phyloP scores from a whole-genome alignment of 2,113 vertebrate genomes.

The Corythoichthys haematopterus region DNA sequence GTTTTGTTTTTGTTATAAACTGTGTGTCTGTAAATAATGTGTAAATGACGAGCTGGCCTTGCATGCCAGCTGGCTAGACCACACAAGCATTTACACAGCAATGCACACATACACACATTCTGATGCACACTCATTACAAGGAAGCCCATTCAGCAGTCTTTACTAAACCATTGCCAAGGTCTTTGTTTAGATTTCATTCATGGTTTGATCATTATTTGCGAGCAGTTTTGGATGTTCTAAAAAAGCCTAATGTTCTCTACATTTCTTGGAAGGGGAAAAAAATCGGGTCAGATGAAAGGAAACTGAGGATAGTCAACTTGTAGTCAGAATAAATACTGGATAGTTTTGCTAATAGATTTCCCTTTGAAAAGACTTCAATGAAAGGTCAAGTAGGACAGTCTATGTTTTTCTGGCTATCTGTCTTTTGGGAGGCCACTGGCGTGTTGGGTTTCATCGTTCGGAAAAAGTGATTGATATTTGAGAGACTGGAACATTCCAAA shows the following conservation, averaged over 20 bases:
- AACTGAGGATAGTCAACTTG: background rate
- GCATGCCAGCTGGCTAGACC: conserved; percentile 32
- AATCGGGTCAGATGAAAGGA: conserved; percentile 8
- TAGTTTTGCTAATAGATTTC: background rate
- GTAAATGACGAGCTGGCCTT: conserved; percentile 42
- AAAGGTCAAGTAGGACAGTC: background rate
- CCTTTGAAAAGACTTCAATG: background rate
- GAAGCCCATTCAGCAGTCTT: conserved; percentile 31
- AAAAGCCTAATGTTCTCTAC: conserved; percentile 14
- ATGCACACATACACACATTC: conserved; percentile 19
- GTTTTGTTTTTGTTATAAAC: conserved; percentile 60
- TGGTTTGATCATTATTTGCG: conserved; percentile 35
- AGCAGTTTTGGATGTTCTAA: conserved; percentile 24
- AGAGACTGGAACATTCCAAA: too few species aligned
- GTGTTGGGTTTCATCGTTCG: background rate
- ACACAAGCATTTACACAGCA: conserved; percentile 36
- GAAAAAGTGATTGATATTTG: background rate
- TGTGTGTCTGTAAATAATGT: conserved; percentile 58
- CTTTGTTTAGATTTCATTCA: conserved; percentile 57
- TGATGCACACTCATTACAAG: conserved; percentile 34
- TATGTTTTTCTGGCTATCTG: background rate
- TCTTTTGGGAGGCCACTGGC: background rate
- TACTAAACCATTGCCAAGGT: conserved; percentile 39
- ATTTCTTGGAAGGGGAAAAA: conserved; percentile 8
- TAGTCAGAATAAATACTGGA: background rate